Evolutionary conservation across 1,140 invertebrate species (phyloP).

Genomic region (Lepidurus packardi): DNA sequence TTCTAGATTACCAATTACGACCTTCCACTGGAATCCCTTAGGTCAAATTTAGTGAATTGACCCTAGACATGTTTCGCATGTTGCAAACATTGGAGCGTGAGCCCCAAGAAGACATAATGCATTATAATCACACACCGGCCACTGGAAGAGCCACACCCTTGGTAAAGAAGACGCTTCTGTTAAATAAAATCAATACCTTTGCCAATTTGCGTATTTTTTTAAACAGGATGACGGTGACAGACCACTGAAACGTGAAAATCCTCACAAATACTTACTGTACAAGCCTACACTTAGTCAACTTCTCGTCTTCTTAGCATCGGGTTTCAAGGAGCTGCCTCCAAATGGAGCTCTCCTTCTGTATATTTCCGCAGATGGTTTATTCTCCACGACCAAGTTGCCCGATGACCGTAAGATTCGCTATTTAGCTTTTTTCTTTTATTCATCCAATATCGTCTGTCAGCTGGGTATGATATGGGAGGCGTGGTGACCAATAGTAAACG

Average conservation of each 20-base stretch:
- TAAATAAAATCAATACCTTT: neutral
- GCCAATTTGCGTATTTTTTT: slow-evolving; percentile 25
- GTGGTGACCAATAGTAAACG: slow-evolving; percentile 78
- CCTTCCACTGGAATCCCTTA: slow-evolving; percentile 39
- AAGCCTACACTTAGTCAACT: slow-evolving; percentile 92
- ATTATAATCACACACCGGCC: slow-evolving; percentile 43
- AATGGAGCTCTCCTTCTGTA: slow-evolving; percentile 88
- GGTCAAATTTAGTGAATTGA: slow-evolving; percentile 96
- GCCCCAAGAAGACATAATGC: slow-evolving; percentile 73
- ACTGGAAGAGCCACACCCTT: slow-evolving; percentile 23
- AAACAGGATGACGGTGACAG: slow-evolving; percentile 60
- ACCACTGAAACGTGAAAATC: slow-evolving; percentile 75
- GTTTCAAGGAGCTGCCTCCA: slow-evolving; percentile 83
- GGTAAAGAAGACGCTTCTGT: slow-evolving; percentile 15
- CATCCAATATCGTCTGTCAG: slow-evolving; percentile 42
- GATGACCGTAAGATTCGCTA: slow-evolving; percentile 68
- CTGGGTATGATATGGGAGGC: slow-evolving; percentile 88
- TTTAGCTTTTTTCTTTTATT: neutral
- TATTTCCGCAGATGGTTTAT: slow-evolving; percentile 87
- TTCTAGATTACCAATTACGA: slow-evolving; percentile 26
- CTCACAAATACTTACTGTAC: slow-evolving; percentile 93
- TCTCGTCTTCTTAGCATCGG: slow-evolving; percentile 84
- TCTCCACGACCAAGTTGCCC: slow-evolving; percentile 77
- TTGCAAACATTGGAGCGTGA: slow-evolving; percentile 89
- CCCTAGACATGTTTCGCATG: slow-evolving; percentile 97